Percentiles rank a stretch among this genome's conserved stretches.
Evolutionary conservation across 2,113 vertebrate genomes (phyloP).

Genomic region (Passer domesticus): DNA sequence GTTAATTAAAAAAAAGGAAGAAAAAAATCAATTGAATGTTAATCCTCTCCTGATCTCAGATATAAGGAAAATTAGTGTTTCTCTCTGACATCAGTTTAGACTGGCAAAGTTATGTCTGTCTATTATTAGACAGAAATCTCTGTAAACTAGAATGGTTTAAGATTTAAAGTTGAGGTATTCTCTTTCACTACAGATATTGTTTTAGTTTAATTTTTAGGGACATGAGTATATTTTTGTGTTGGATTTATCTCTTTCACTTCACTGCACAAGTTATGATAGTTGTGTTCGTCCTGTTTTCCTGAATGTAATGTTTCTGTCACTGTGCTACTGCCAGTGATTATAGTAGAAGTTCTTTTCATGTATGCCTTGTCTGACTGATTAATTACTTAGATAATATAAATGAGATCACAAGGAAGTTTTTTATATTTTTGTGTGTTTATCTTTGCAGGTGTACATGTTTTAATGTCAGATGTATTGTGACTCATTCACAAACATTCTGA

Average conservation of each 20-base stretch:
- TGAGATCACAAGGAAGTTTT: background rate
- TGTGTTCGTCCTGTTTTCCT: conserved; percentile 3
- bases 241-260: background rate
- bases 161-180: background rate
- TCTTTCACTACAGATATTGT: background rate
- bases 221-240: background rate
- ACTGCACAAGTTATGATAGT: background rate
- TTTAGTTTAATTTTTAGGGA: background rate
- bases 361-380: background rate
- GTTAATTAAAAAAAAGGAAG: background rate
- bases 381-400: background rate
- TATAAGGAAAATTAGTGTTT: background rate
- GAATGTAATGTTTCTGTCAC: background rate
- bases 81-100: background rate
- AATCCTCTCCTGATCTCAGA: background rate
- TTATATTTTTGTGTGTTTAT: background rate
- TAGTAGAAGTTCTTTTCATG: background rate
- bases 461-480: background rate
- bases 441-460: background rate
- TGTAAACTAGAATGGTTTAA: background rate
- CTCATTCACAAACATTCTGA: background rate
- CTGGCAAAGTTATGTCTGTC: background rate
- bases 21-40: background rate
- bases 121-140: background rate
- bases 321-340: background rate